Evolutionary conservation across 2,888 invertebrate species (phyloP).

Genomic region (Brenthis ino): DNA sequence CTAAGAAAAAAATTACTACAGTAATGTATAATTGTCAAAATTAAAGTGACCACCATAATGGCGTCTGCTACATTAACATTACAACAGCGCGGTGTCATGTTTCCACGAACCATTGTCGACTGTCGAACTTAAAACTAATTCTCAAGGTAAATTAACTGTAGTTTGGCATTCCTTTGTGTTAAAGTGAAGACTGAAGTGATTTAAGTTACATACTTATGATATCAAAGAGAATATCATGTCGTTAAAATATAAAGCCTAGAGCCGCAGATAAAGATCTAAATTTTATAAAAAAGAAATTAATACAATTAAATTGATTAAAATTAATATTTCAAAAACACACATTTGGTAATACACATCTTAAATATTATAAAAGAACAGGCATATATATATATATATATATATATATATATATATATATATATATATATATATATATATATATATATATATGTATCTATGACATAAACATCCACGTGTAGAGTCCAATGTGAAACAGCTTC

Average conservation of each 20-base stretch:
- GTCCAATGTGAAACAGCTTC: not conserved
- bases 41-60: constrained; percentile 16
- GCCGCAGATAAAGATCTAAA: too few species aligned
- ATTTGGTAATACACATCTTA: not conserved
- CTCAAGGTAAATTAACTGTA: constrained; percentile 33
- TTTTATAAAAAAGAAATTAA: too few species aligned
- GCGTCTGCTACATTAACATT: constrained; percentile 22
- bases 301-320: too few species aligned
- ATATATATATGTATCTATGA: not conserved
- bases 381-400: too few species aligned
- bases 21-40: constrained; percentile 25
- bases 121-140: constrained; percentile 28
- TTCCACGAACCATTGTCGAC: constrained; percentile 24
- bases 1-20: constrained; percentile 10
- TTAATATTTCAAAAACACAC: too few species aligned
- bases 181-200: constrained; percentile 1
- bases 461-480: not conserved
- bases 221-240: too few species aligned
- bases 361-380: not conserved
- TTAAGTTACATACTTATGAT: not conserved
- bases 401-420: too few species aligned
- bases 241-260: too few species aligned
- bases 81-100: constrained; percentile 25
- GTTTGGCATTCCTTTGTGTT: constrained; percentile 24
- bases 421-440: too few species aligned